Conservation (phyloP, 2,797 vertebrate species). For the Pipistrellus nathusii region DNA sequence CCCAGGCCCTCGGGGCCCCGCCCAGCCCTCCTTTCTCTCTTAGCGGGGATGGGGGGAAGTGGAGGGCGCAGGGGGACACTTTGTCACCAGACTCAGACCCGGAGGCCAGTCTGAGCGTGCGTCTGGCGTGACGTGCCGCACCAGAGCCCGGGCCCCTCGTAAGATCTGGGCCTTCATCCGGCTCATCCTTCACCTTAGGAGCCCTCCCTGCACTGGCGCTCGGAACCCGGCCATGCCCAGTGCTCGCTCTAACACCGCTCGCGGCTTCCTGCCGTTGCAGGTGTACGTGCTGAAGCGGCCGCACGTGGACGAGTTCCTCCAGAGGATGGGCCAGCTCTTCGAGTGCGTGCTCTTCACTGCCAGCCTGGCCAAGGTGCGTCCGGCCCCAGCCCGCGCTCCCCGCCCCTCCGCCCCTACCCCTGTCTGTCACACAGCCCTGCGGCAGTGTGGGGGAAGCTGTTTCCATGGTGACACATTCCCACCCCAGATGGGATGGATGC, state of each 20-base stretch:
- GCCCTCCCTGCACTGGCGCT: not conserved
- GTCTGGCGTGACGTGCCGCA: fast-evolving
- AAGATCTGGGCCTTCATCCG: not conserved
- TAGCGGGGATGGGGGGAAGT: not conserved
- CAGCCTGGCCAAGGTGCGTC: constrained; percentile 95
- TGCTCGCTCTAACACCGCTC: not conserved
- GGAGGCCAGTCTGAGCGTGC: fast-evolving
- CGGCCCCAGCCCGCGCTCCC: not conserved
- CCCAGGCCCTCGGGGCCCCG: not conserved
- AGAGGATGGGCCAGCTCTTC: constrained; percentile 98
- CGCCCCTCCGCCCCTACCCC: not conserved
- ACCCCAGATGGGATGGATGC: constrained; percentile 87
- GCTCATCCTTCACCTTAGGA: not conserved
- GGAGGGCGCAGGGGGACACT: no score
- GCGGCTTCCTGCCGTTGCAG: constrained; percentile 85
- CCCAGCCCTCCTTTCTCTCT: not conserved
- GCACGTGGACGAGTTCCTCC: constrained; percentile 97
- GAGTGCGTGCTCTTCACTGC: constrained; percentile 99
- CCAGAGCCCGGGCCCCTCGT: not conserved
- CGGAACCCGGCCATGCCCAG: not conserved
- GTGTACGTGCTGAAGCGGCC: constrained; percentile 98
- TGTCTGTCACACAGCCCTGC: not conserved
- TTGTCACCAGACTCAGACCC: not conserved
- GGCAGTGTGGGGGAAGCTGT: constrained; percentile 90
- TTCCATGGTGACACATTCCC: constrained; percentile 87